A percentile compares a stretch with the other conserved stretches of the same genome.
phyloP scores from a whole-genome alignment of 2,888 invertebrate species.

The Ochropacha duplaris region DNA sequence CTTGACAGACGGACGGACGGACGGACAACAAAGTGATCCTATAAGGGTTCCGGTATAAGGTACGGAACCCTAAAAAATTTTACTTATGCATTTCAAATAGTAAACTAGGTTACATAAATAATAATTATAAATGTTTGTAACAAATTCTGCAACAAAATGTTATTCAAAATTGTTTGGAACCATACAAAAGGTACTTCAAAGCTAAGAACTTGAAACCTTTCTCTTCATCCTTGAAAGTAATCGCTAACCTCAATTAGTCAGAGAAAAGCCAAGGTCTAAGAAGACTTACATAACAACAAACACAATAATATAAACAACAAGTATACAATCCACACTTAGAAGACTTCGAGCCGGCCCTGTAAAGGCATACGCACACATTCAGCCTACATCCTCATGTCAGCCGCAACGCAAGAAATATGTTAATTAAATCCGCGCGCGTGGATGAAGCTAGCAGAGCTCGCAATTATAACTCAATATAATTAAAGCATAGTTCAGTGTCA shows the following conservation, averaged over 20 bases:
- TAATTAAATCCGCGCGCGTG: conserved; percentile 1
- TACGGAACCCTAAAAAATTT: too few relatives aligned
- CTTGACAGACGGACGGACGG: too few relatives aligned
- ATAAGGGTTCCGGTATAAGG: too few relatives aligned
- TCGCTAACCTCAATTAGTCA: neutral
- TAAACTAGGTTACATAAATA: too few relatives aligned
- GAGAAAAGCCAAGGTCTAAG: neutral
- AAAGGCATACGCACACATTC: conserved; percentile 16
- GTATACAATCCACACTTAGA: neutral
- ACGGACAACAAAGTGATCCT: too few relatives aligned
- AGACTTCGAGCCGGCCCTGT: conserved; percentile 9
- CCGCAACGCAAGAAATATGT: neutral
- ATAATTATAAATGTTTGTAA: neutral
- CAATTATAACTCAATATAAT: conserved; percentile 15
- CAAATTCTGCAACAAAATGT: too few relatives aligned
- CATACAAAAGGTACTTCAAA: neutral
- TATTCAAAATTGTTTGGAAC: too few relatives aligned
- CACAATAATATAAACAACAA: neutral
- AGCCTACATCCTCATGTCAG: neutral
- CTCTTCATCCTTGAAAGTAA: neutral
- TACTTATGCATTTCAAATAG: too few relatives aligned
- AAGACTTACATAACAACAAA: neutral
- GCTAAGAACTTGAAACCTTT: neutral
- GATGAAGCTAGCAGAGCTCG: neutral
- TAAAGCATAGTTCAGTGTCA: conserved; percentile 8